Evolutionary conservation across 92 coral and sea anemone genomes (phyloP).

Genomic region (Porites cylindrica): DNA sequence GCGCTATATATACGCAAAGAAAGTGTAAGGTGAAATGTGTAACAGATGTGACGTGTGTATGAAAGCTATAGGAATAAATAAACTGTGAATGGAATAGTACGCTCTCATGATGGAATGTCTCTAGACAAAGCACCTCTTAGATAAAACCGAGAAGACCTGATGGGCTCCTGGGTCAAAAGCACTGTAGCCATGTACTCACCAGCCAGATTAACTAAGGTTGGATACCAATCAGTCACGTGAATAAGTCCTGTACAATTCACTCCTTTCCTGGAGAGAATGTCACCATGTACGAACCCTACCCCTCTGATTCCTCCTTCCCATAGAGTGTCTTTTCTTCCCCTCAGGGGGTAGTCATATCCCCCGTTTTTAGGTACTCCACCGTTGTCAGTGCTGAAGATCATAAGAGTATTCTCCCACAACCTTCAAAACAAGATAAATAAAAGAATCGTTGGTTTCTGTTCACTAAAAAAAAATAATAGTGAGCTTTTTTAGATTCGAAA

Average conservation of each 20-base stretch:
- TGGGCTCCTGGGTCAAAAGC: background rate
- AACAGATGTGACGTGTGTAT: no score
- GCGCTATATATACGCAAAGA: no score
- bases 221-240: constrained; percentile 84
- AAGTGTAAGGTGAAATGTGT: no score
- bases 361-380: constrained; percentile 86
- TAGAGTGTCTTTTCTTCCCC: constrained; percentile 81
- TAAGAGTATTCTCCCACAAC: constrained; percentile 76
- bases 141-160: no score
- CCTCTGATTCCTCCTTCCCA: constrained; percentile 91
- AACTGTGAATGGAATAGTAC: no score
- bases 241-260: constrained; percentile 76
- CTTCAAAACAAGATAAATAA: constrained; percentile 15
- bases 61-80: no score
- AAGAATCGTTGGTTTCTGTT: no score
- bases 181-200: constrained; percentile 37
- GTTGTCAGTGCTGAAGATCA: constrained; percentile 81
- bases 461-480: no score
- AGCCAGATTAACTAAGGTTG: constrained; percentile 75
- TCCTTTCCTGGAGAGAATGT: constrained; percentile 59
- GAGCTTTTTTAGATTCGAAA: no score
- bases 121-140: no score
- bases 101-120: no score
- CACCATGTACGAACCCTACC: constrained; percentile 77
- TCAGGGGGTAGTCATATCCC: constrained; percentile 85